phyloP scores from a whole-genome alignment of 1,140 invertebrate species.

The Macrocentrus cingulum region DNA sequence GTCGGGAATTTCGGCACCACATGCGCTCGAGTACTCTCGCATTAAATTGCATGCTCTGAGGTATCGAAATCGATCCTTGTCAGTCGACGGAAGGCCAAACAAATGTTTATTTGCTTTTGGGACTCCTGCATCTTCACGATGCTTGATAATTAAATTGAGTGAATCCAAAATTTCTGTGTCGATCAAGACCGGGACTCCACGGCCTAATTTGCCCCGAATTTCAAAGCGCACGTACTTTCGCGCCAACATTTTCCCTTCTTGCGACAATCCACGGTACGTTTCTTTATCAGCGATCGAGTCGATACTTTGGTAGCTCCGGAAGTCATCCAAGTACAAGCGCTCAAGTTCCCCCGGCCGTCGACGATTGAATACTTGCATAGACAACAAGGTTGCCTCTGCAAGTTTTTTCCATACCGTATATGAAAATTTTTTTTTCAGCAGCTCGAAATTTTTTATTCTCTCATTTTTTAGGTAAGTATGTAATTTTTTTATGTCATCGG shows the following conservation, averaged over 20 bases:
- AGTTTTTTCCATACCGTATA: slow-evolving; percentile 12
- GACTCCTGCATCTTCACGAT: not conserved
- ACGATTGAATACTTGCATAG: slow-evolving; percentile 24
- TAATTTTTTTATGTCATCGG: slow-evolving; percentile 25
- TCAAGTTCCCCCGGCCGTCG: slow-evolving; percentile 27
- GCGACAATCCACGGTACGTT: not conserved
- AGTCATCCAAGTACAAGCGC: slow-evolving; percentile 18
- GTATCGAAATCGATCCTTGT: not conserved
- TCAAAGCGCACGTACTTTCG: slow-evolving; percentile 18
- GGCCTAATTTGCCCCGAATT: slow-evolving; percentile 23
- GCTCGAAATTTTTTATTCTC: not conserved
- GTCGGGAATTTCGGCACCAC: slow-evolving; percentile 9
- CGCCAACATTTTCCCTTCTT: not conserved
- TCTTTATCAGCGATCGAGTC: slow-evolving; percentile 1
- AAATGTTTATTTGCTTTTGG: too few relatives aligned
- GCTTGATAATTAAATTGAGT: not conserved
- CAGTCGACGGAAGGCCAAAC: slow-evolving; percentile 2
- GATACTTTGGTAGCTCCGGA: slow-evolving; percentile 13
- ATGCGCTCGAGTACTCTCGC: slow-evolving; percentile 12
- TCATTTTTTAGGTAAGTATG: not conserved
- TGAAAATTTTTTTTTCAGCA: not conserved
- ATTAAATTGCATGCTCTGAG: not conserved
- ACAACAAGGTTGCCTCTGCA: slow-evolving; percentile 14
- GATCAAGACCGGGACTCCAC: slow-evolving; percentile 23
- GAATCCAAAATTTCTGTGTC: not conserved